Evolutionary conservation across 2,888 invertebrate species (phyloP).

Genomic region (Trichacis sp.): DNA sequence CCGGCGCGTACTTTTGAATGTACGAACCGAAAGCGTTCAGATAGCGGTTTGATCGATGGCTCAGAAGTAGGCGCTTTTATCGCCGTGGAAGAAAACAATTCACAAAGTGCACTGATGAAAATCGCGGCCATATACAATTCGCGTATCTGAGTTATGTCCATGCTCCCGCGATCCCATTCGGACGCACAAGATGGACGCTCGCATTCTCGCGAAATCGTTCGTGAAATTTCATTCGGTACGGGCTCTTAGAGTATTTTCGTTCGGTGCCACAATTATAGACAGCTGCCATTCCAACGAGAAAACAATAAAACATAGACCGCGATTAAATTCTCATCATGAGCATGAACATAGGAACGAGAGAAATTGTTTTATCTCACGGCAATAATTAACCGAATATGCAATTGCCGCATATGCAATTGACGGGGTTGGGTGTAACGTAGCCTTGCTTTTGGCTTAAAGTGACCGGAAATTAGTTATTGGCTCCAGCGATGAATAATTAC

Average conservation of each 20-base stretch:
- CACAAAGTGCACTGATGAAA: conserved; percentile 27
- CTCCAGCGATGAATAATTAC: conserved; percentile 49
- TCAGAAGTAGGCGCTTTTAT: conserved; percentile 4
- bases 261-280: neutral
- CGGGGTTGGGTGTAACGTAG: conserved; percentile 19
- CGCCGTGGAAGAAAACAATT: neutral
- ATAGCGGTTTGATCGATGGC: conserved; percentile 22
- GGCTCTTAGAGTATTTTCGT: conserved; percentile 16
- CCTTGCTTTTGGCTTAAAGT: conserved; percentile 21
- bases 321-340: neutral
- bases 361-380: conserved; percentile 23
- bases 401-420: conserved; percentile 25
- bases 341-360: neutral
- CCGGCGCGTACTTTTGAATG: conserved; percentile 1
- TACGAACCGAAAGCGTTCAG: neutral
- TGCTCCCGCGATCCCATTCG: conserved; percentile 21
- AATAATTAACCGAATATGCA: conserved; percentile 34
- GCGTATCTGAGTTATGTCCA: conserved; percentile 39
- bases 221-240: conserved; percentile 27
- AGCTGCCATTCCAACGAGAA: neutral
- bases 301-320: neutral
- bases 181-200: no score
- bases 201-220: neutral
- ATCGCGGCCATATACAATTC: conserved; percentile 47
- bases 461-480: conserved; percentile 44